Evolutionary conservation across 2,113 vertebrate genomes (phyloP), one percentile per base, ranked within the genome.

Genomic region (Amphiprion percula): DNA sequence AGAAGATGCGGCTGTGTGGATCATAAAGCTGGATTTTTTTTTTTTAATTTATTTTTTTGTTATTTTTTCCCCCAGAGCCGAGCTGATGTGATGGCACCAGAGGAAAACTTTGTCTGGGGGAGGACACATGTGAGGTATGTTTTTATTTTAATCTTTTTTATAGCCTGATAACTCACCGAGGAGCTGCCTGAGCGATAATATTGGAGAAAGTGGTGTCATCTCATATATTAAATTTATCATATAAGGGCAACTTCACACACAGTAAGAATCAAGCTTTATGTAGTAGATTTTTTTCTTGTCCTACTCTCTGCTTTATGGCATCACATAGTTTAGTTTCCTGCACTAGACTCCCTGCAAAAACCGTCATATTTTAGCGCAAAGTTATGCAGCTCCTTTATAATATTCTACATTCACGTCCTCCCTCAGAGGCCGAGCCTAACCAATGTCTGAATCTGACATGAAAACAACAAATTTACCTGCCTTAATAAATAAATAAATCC

Each of bases 11-110:
- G 26, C 4, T 5, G 52, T 6, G 11, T 56, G 80, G 88, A 87
- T 83, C 73, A 28, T 58, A 61, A 77, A 41, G 16, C 23, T 28
- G 89, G 87, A 91, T 85, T 86, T 88, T 39, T 80, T 78, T 23
- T 52, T 21, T 21, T 21, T 21, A 21, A 21, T 21, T 26, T 2
- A 26, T 26, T 26, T 26, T 26, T 26, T 26, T 26, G 26, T 26
- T 26, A 26, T 26, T 26, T 26, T 26, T 26, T 26, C 26, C 26
- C 26, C 56, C 60, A 39, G 53, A 41, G 53, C 23, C 44, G 10
- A 55, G 33, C 79, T 44, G 55, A 44, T 21, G 5, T 26, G 26
- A 26, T 26, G 26, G 24, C 21, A 68, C 58, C 72, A 61, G 49
- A 50, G 75, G 39, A 30, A 55, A 86, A 77, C 59, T 71, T 87